Evolutionary conservation across 2,113 vertebrate species (phyloP), one percentile per base, ranked within the genome.

Genomic region (Callipepla squamata): DNA sequence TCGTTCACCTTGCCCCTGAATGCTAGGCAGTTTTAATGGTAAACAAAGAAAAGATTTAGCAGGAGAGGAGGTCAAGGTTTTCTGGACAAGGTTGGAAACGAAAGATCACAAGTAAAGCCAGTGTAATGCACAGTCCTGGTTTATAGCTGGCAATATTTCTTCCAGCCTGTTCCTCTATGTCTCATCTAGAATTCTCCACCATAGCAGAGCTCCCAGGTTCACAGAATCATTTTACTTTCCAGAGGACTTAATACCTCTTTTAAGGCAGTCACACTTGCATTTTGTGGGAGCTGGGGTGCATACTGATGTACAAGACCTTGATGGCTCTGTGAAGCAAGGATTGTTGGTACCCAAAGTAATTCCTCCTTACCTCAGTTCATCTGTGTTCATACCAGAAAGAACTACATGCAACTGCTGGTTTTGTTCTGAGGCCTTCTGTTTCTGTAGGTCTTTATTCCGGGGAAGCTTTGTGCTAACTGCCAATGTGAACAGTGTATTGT

Each of bases 101-200:
- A 62, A 55, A 85, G 25, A 57, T 62, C 45, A n/a, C 22, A 30
- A 73, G n/a, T 58, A 80, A 93, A 48, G 26, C 34, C 30, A 23
- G 6, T 10, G 40, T 17, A 80, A 90, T 94, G 11, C 66, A 61
- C 75, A 45, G 2, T 20, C 22, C 62, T 82, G 53, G 34, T 34
- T 87, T 79, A 38, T 42, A 53, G 26, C 1, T 53, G 59, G 12
- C 36, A 74, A 12, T 32, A 82, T 83, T 88, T 83, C 58, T 74
- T 77, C 48, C 61, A 78, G 50, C 40, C 45, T 69, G 36, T 40
- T 93, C 65, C 62, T 53, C 23, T 48, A 13, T 58, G 36, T 79
- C 90, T 96, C 55, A 90, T 93, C 76, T 83, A 32, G 83, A 88
- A 94, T 80, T 88, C 83, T 74, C 30, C 88, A 55, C 59, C 55